phyloP scores from a whole-genome alignment of 2,797 vertebrate species.

The Carduelis carduelis region DNA sequence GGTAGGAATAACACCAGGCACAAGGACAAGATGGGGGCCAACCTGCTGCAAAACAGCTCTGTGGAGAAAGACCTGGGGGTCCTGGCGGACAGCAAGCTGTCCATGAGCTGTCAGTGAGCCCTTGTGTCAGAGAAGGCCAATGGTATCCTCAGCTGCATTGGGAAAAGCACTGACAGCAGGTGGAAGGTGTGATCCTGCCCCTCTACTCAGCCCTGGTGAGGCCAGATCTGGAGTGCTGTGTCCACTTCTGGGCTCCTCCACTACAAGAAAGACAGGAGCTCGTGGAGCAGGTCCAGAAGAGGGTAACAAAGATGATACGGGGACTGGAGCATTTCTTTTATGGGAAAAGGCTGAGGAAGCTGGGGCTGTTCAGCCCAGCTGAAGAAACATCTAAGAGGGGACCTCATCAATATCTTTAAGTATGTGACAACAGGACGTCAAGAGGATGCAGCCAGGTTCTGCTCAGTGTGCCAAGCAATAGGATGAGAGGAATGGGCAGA shows the following conservation, averaged over 20 bases:
- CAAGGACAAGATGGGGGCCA: neutral
- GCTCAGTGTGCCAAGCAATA: neutral
- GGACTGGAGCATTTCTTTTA: neutral
- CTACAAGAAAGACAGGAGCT: neutral
- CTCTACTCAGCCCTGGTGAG: neutral
- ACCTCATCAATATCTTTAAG: neutral
- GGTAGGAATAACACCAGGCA: neutral
- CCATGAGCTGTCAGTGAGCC: neutral
- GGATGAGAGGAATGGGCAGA: rapidly evolving
- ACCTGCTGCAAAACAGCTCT: neutral
- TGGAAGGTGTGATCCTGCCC: rapidly evolving
- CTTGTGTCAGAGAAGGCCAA: neutral
- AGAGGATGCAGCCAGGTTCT: neutral
- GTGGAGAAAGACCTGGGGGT: neutral
- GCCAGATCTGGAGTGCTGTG: neutral
- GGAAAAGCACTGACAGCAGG: neutral
- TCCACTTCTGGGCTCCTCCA: neutral
- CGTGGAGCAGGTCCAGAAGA: neutral
- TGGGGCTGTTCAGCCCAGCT: too few species aligned
- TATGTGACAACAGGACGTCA: neutral
- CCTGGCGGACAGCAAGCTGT: neutral
- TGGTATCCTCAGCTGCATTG: neutral
- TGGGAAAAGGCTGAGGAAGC: neutral
- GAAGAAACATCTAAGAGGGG: neutral
- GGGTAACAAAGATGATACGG: rapidly evolving